Evolutionary conservation across 2,113 vertebrate species (phyloP).

Genomic region (Ailuropoda melanoleuca): DNA sequence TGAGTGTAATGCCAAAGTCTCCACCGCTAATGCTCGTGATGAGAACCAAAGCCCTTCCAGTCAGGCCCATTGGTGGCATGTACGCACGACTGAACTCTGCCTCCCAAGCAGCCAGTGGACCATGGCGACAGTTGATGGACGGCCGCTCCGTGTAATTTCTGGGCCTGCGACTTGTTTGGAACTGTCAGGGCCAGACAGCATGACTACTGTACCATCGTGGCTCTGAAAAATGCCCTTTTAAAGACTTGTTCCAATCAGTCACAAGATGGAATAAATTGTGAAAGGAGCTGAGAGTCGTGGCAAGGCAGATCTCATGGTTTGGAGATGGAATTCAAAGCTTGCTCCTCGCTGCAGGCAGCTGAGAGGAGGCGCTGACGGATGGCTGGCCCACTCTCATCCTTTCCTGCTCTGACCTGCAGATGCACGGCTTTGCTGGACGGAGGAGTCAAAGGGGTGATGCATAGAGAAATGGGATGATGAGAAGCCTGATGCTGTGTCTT

Average conservation of each 20-base stretch:
- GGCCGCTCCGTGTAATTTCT: constrained; percentile 57
- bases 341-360: not conserved
- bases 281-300: not conserved
- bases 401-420: not conserved
- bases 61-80: constrained; percentile 1
- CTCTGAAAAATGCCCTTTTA: constrained; percentile 66
- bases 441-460: not conserved
- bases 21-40: not conserved
- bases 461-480: fast-evolving
- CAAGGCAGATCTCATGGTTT: not conserved
- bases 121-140: constrained; percentile 53
- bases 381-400: not conserved
- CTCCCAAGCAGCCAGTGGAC: constrained; percentile 13
- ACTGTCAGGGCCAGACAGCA: constrained; percentile 49
- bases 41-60: not conserved
- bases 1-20: not conserved
- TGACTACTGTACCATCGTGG: constrained; percentile 45
- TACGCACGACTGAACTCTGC: not conserved
- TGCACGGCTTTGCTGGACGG: not conserved
- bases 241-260: constrained; percentile 58
- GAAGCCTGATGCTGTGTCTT: not conserved
- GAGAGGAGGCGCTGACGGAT: not conserved
- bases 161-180: constrained; percentile 64
- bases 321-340: not conserved
- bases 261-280: constrained; percentile 39